Conservation (phyloP, 2,888 invertebrate species). For the Catocala nupta region DNA sequence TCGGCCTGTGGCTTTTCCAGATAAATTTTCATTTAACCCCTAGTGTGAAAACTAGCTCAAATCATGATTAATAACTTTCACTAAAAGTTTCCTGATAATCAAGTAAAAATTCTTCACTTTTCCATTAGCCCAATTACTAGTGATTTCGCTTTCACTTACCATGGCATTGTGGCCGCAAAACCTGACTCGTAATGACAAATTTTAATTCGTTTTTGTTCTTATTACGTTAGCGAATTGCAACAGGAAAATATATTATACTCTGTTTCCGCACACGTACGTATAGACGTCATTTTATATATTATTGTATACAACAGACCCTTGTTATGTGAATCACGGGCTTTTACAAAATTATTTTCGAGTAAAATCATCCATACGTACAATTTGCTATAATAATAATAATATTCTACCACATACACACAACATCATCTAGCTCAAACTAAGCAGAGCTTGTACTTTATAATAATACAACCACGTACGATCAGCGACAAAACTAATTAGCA, state of each 20-base stretch:
- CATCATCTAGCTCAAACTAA: too few relatives aligned
- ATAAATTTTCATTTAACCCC: too few relatives aligned
- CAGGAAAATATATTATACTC: slow-evolving; percentile 7
- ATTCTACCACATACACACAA: too few relatives aligned
- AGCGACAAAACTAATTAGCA: too few relatives aligned
- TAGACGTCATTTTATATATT: neutral
- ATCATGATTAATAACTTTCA: slow-evolving; percentile 36
- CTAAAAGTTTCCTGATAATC: slow-evolving; percentile 36
- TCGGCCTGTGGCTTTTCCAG: too few relatives aligned
- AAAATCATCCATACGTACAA: too few relatives aligned
- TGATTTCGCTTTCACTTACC: slow-evolving; percentile 63
- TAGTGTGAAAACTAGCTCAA: slow-evolving; percentile 2
- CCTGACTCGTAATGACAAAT: slow-evolving; percentile 31
- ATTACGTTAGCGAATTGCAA: slow-evolving; percentile 7
- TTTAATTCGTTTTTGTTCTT: slow-evolving; percentile 24
- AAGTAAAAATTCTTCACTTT: slow-evolving; percentile 39
- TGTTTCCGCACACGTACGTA: slow-evolving; percentile 2
- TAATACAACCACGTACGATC: too few relatives aligned
- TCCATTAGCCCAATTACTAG: slow-evolving; percentile 62
- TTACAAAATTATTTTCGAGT: too few relatives aligned
- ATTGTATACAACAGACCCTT: too few relatives aligned
- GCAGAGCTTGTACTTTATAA: too few relatives aligned
- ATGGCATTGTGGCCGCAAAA: slow-evolving; percentile 36
- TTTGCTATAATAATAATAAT: too few relatives aligned
- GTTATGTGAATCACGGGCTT: too few relatives aligned